Percentiles rank a stretch among this genome's conserved stretches.
Conservation (phyloP, 2,888 invertebrate species). For the Netelia fuscicornis region DNA sequence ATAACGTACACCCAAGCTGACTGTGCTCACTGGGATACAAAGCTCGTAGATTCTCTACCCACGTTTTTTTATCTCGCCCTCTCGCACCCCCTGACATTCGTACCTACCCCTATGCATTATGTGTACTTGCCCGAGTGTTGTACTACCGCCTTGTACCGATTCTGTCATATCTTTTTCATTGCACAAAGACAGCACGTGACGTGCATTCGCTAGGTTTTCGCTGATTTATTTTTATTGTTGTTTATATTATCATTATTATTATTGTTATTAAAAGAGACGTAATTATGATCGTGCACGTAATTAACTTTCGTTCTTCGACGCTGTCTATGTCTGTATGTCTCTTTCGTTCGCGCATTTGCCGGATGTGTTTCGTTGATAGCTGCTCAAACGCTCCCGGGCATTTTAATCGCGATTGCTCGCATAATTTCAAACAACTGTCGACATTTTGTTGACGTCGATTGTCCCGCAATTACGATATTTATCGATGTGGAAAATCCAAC, state of each 20-base stretch:
- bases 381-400: neutral
- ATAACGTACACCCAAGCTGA: neutral
- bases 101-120: neutral
- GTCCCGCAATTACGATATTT: neutral
- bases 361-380: too few species aligned
- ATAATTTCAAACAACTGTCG: neutral
- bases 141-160: neutral
- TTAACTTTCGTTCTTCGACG: constrained; percentile 7
- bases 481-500: constrained; percentile 1
- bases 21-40: constrained; percentile 8
- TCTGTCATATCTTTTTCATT: neutral
- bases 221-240: constrained; percentile 1
- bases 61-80: neutral
- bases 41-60: constrained; percentile 19
- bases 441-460: neutral
- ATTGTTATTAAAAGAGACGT: neutral
- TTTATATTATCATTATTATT: constrained; percentile 7
- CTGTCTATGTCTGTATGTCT: neutral
- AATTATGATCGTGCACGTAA: constrained; percentile 29
- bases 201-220: neutral
- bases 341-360: neutral
- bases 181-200: neutral
- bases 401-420: neutral
- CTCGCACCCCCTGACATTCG: constrained; percentile 12
- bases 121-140: neutral